Conservation (phyloP, 2,888 invertebrate species). For the Ochropleura leucogaster region DNA sequence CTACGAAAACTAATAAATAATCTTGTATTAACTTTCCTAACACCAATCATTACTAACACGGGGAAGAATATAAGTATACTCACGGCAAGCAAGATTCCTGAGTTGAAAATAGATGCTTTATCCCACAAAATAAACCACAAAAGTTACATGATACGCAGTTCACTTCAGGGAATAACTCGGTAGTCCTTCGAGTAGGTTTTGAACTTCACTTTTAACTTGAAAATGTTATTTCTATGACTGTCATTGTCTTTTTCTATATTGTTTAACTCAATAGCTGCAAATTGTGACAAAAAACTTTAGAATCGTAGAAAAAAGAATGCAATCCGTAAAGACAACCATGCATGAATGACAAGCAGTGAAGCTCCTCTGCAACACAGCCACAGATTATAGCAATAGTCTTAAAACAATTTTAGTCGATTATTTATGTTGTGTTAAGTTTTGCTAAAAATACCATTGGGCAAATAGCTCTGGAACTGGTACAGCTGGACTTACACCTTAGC, state of each 20-base stretch:
- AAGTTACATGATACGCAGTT: conserved; percentile 86
- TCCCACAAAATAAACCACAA: conserved; percentile 86
- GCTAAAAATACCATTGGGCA: too few relatives aligned
- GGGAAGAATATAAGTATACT: conserved; percentile 63
- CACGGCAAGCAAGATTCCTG: conserved; percentile 75
- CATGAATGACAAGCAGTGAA: conserved; percentile 67
- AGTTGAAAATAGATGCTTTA: conserved; percentile 84
- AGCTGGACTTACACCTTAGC: too few relatives aligned
- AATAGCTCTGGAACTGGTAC: too few relatives aligned
- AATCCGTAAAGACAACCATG: conserved; percentile 71
- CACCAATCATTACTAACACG: conserved; percentile 14
- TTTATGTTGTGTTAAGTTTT: too few relatives aligned
- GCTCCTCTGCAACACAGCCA: neutral
- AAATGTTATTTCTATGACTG: conserved; percentile 59
- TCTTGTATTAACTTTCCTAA: conserved; percentile 13
- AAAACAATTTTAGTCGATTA: conserved; percentile 36
- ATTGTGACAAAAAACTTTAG: conserved; percentile 46
- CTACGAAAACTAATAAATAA: conserved; percentile 31
- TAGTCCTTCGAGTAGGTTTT: conserved; percentile 66
- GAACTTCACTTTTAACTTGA: conserved; percentile 60
- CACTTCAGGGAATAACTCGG: conserved; percentile 75
- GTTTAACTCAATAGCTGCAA: conserved; percentile 65
- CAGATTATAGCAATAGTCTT: neutral
- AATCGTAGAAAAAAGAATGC: conserved; percentile 70
- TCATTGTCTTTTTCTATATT: conserved; percentile 57